Base-by-base conservation (phyloP, 2,113 vertebrate species). In the Trachemys scripta region DNA sequence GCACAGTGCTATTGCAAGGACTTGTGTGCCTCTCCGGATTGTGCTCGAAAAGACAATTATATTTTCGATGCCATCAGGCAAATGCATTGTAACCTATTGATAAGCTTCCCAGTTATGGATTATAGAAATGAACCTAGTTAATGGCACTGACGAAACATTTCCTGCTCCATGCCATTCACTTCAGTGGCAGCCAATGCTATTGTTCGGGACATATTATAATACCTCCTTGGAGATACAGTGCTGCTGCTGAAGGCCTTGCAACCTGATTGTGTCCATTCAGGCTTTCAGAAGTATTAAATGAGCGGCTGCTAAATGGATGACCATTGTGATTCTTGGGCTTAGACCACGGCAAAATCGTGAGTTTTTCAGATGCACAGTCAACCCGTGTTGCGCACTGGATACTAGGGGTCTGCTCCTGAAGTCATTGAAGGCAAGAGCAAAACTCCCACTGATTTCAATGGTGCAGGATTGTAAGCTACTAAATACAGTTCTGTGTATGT, bases 71-170 rank as follows among this genome's bases (percentile, higher is more conserved):
- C 42, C 42, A 45, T 45, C 42, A 42, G 42, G 42, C 42, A 42
- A 87, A 95, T 3, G 1, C 35, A 47, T 12, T 0, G 0, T 7
- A 29, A 49, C 75, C 76, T 88, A 69, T 72, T 96, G 95, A 92
- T 38, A 93, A n/a, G 51, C 25, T 82, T 80, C 82, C 76, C 87
- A 31, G 91, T 50, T 54, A 87, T 59, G 27, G 79, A 16, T 83
- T 82, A 78, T 82, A 80, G 69, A 92, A 95, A 86, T 72, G 57
- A 90, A 47, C 93, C 4, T 22, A 95, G 81, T 45, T 45, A 25
- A 76, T 4, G 6, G 82, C 20, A 89, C 16, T 38, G 89, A 53
- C 53, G 53, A 24, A 88, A 79, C 5, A 27, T 88, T 76, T 76
- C 38, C 51, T 8, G 7, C 27, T 62, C 54, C 29, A 8, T 75